These are phyloP conservation scores for Pseudopipra pipra DNA, from an alignment of 2,113 vertebrate genomes.

Conservation along the genomic window DNA sequence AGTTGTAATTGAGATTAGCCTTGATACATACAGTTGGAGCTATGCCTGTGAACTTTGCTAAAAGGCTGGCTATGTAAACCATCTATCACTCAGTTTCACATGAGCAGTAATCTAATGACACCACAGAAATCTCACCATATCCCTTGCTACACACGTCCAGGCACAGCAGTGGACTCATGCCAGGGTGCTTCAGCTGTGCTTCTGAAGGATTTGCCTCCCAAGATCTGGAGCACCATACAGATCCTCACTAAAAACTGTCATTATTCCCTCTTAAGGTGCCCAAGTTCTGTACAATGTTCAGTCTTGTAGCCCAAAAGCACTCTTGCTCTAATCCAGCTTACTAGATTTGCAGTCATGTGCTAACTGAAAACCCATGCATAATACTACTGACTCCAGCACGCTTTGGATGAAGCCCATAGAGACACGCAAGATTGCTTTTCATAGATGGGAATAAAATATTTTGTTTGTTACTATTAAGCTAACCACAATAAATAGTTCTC, in stretches of 20 bases:
- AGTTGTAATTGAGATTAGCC: constrained; percentile 55
- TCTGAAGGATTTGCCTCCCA: not conserved
- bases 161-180: not conserved
- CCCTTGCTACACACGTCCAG: not conserved
- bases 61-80: constrained; percentile 29
- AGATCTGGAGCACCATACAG: accelerated
- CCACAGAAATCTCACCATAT: not conserved
- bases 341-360: not conserved
- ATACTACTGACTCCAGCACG: not conserved
- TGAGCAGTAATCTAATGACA: constrained; percentile 29
- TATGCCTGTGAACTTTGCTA: constrained; percentile 7
- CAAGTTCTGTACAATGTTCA: not conserved
- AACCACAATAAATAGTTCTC: constrained; percentile 41
- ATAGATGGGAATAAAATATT: constrained; percentile 12
- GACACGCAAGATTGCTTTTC: not conserved
- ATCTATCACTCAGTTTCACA: constrained; percentile 2
- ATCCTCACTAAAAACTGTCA: not conserved
- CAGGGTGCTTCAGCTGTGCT: not conserved
- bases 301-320: not conserved
- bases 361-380: not conserved
- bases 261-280: not conserved
- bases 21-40: not conserved
- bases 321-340: not conserved
- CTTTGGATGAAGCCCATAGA: not conserved
- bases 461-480: constrained; percentile 36